Base-by-base conservation (phyloP, 2,113 vertebrate genomes). In the Perognathus longimembris region DNA sequence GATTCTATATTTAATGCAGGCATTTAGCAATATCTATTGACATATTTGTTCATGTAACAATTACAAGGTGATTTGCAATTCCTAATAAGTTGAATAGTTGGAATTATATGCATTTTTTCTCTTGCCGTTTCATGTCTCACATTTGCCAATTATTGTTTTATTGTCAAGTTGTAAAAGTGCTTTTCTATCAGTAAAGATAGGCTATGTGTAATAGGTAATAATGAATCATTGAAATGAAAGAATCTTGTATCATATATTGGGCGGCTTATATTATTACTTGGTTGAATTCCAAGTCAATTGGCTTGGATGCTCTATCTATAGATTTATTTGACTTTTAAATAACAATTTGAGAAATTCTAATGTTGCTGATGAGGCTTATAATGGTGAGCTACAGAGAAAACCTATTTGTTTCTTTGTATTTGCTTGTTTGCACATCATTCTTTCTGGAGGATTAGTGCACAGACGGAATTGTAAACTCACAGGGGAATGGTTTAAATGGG, bases 381-480 rank as follows among this genome's bases (percentile, higher is more conserved):
- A 87, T 92, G 82, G 92, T 90, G 94, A 97, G 93, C 61, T 95
- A 70, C 20, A 78, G 74, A 93, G 96, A 97, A 97, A 96, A 82
- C 61, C 66, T 96, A 87, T 96, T 97, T 96, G 79, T 71, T 93
- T 86, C 89, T 88, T 66, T 76, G 2, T 89, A 71, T 88, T 94
- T 96, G 66, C 91, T 28, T 97, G 90, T 97, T 97, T 97, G 94
- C 95, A 95, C 94, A 96, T 97, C 63, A 91, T 94, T 98, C 81
- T 96, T 97, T 90, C 83, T 96, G 94, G 94, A 93, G 92, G 67
- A 97, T 98, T 97, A 97, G 93, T 71, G 82, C 95, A 94, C 94
- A 97, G 94, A 96, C 95, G 90, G 89, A 96, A 97, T 89, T 92
- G 92, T 96, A 94, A 98, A 97, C 96, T 95, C 97, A 97, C 96